phyloP scores from a whole-genome alignment of 1,140 invertebrate species.

The fruit fly (Drosophila melanogaster) region Release_6_plus_ISO1_MT NT_033777.3:11015501-11016000 shows the following conservation, averaged over 20 bases:
- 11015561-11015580: conserved; percentile 76
- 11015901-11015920: conserved; percentile 53
- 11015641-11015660: conserved; percentile 20
- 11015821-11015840: conserved; percentile 1
- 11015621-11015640: conserved; percentile 68
- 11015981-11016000: not conserved
- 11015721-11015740: conserved; percentile 3
- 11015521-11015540: conserved; percentile 11
- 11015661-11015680: conserved; percentile 69
- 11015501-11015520: too few species aligned
- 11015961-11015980: conserved; percentile 11
- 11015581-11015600: conserved; percentile 65
- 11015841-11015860: conserved; percentile 60
- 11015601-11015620: conserved; percentile 66
- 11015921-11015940: not conserved
- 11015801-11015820: conserved; percentile 10
- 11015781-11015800: conserved; percentile 42
- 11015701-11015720: conserved; percentile 65
- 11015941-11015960: not conserved
- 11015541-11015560: conserved; percentile 67
- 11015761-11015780: conserved; percentile 53
- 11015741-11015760: conserved; percentile 45
- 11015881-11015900: conserved; percentile 77
- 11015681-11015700: conserved; percentile 63
- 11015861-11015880: conserved; percentile 73